Base-by-base conservation (phyloP, 2,113 vertebrate genomes). In the Chrysochloris asiatica region DNA sequence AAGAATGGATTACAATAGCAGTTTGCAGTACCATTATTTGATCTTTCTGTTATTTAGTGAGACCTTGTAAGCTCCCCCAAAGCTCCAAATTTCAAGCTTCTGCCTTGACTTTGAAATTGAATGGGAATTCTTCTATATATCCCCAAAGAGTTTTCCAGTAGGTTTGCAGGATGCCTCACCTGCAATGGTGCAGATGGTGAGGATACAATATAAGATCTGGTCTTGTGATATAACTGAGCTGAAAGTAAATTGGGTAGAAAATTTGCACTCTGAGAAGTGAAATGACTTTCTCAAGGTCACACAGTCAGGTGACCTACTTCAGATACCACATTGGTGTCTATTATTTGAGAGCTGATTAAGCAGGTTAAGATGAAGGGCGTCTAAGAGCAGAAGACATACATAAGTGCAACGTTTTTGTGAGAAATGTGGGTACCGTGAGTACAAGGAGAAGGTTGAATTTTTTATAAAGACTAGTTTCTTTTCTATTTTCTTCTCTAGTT, bases 1-100 rank as follows among this genome's bases (percentile, higher is more conserved):
- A 75, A 78, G 88, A 92, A 86, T 96, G 93, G 94, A 94, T 88
- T 61, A 89, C 78, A 83, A 86, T 78, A 93, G 95, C 88, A 94
- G 91, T 90, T 83, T 91, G 76, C n/a, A 93, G 93, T 88, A 59
- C 91, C 69, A 91, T 93, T 94, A 78, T 88, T 92, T 86, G 89
- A 94, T 89, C 90, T 95, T 94, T 93, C 77, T 38, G 12, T 78
- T 77, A 65, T 82, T 52, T 67, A 78, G 33, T 52, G 83, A 87
- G 86, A 72, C 63, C 81, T 59, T 33, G 22, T 41, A 90, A 83
- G 43, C 54, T 78, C 59, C 77, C 77, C 11, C 30, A 43, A 54
- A 82, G 50, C 61, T 88, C 69, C 5, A 52, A 67, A 17, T 90
- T 93, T 77, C 67, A 89, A 90, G 83, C 93, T 90, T 93, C 78